These are phyloP conservation scores for Protosalanx chinensis DNA, from an alignment of 2,797 vertebrate species.

Conservation along the genomic window DNA sequence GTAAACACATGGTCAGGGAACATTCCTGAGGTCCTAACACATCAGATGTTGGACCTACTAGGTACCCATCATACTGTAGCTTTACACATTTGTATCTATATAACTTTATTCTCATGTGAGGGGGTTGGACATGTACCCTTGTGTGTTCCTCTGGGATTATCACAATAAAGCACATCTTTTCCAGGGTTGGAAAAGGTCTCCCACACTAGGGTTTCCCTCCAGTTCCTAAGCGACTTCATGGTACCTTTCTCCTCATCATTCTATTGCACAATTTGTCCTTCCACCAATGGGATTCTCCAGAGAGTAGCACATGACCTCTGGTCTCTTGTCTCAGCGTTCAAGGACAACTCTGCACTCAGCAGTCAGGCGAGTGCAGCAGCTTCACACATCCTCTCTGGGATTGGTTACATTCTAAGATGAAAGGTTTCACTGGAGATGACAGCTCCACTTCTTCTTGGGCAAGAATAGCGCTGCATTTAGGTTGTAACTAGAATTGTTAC, in stretches of 20 bases:
- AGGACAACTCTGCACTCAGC: slow-evolving; percentile 38
- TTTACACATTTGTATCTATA: slow-evolving; percentile 37
- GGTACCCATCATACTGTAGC: slow-evolving; percentile 18
- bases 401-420: slow-evolving; percentile 4
- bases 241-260: slow-evolving; percentile 52
- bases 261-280: slow-evolving; percentile 51
- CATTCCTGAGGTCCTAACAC: not conserved
- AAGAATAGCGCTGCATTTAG: slow-evolving; percentile 13
- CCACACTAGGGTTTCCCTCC: not conserved
- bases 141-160: slow-evolving; percentile 55
- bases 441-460: not conserved
- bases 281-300: slow-evolving; percentile 46
- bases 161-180: slow-evolving; percentile 62
- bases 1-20: not conserved
- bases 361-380: slow-evolving; percentile 19
- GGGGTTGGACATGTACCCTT: slow-evolving; percentile 42
- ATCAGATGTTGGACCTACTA: slow-evolving; percentile 24
- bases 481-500: not conserved
- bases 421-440: not conserved
- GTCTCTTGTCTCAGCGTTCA: slow-evolving; percentile 40
- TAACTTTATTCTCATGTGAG: slow-evolving; percentile 26
- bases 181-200: slow-evolving; percentile 54
- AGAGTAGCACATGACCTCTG: slow-evolving; percentile 47
- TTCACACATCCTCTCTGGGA: slow-evolving; percentile 18
- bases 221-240: slow-evolving; percentile 17